These are phyloP conservation scores for Lanistes nyassanus DNA, from an alignment of 1,140 invertebrate species.

Conservation along the genomic window DNA sequence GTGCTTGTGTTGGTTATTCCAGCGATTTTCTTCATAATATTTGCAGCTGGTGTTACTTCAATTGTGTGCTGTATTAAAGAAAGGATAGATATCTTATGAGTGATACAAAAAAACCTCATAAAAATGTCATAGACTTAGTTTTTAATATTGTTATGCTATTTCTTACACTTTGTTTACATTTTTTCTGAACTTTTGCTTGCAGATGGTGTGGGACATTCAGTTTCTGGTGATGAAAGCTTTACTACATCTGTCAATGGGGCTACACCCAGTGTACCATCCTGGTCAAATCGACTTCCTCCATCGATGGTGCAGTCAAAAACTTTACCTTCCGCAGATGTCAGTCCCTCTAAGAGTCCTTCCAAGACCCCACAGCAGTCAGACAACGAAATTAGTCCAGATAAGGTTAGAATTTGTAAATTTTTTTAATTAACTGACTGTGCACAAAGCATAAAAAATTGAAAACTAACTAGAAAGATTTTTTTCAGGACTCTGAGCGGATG, in stretches of 20 bases:
- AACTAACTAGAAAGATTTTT: neutral
- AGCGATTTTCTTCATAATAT: no score
- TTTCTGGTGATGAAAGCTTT: constrained; percentile 34
- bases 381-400: constrained; percentile 31
- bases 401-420: constrained; percentile 17
- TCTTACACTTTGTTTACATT: no score
- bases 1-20: no score
- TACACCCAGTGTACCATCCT: constrained; percentile 39
- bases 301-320: constrained; percentile 36
- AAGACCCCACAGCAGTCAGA: constrained; percentile 26
- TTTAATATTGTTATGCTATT: no score
- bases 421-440: no score
- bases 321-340: constrained; percentile 32
- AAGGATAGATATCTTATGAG: no score
- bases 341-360: constrained; percentile 36
- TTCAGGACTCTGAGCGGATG: constrained; percentile 47
- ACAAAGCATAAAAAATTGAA: neutral
- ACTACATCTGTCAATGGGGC: neutral
- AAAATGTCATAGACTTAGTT: no score
- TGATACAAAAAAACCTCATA: no score
- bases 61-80: no score
- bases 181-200: neutral
- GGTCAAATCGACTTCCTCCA: constrained; percentile 48
- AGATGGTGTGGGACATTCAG: neutral
- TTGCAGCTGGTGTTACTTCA: no score